Percentiles rank a stretch among this genome's conserved stretches.
Evolutionary conservation across 2,888 invertebrate genomes (phyloP).

Genomic region (Crepidodera aurea): DNA sequence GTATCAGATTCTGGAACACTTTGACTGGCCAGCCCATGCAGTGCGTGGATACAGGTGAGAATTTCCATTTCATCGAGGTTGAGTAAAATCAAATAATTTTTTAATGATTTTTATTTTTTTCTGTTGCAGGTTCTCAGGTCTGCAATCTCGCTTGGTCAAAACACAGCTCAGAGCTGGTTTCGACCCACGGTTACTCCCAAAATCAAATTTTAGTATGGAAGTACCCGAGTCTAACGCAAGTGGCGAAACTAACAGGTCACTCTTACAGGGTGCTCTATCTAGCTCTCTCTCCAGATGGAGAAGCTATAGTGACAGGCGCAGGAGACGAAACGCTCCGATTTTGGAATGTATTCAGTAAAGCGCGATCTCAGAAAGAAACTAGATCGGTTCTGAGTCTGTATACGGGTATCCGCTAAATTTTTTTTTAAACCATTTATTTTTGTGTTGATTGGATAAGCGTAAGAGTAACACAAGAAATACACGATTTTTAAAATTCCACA

Average conservation of each 20-base stretch:
- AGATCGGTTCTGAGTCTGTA: conserved; percentile 93
- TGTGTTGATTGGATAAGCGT: too few species aligned
- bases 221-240: conserved; percentile 95
- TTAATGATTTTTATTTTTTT: too few species aligned
- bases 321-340: conserved; percentile 98
- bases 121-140: conserved; percentile 84
- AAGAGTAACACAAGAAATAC: too few species aligned
- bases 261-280: conserved; percentile 95
- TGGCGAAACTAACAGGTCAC: conserved; percentile 96
- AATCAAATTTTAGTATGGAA: conserved; percentile 99
- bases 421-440: too few species aligned
- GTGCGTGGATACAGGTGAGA: conserved; percentile 89
- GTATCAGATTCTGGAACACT: conserved; percentile 98
- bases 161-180: conserved; percentile 96
- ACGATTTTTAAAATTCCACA: too few species aligned
- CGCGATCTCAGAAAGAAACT: conserved; percentile 91
- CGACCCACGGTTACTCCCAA: conserved; percentile 98
- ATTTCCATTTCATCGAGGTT: conserved; percentile 1
- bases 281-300: conserved; percentile 97
- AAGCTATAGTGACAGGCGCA: conserved; percentile 98
- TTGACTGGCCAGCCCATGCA: conserved; percentile 98
- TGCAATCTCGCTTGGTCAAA: conserved; percentile 99
- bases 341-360: conserved; percentile 99
- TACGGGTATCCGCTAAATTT: conserved; percentile 78
- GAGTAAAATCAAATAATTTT: not conserved